Conservation (phyloP, 2,113 vertebrate species). For the Macaca mulatta region DNA sequence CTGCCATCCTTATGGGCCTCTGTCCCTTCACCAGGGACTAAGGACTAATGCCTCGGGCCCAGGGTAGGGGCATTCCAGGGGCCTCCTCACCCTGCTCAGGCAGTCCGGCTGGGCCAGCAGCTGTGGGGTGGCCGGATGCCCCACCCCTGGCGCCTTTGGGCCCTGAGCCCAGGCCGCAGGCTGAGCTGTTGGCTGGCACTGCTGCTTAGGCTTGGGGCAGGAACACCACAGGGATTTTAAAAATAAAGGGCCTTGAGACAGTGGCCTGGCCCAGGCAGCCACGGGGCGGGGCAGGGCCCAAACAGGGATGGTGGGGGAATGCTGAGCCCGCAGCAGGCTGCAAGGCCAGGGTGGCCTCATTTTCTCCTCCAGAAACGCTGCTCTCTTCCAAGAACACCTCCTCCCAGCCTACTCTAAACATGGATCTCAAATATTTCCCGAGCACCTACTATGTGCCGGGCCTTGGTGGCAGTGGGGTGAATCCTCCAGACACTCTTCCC, state of each 20-base stretch:
- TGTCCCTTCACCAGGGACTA: background rate
- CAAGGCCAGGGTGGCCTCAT: background rate
- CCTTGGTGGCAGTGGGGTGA: background rate
- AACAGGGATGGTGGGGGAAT: slow-evolving; percentile 5
- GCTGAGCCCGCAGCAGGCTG: background rate
- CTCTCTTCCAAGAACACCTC: background rate
- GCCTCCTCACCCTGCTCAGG: slow-evolving; percentile 35
- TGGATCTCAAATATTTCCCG: background rate
- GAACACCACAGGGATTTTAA: slow-evolving; percentile 78
- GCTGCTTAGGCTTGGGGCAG: slow-evolving; percentile 71
- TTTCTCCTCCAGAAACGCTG: too few relatives aligned
- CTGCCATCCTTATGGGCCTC: background rate
- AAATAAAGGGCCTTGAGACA: slow-evolving; percentile 77
- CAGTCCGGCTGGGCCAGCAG: slow-evolving; percentile 35
- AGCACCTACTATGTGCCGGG: background rate
- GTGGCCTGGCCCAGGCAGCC: slow-evolving; percentile 68
- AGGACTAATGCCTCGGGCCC: background rate
- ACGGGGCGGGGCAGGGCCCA: background rate
- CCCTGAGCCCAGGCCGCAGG: slow-evolving; percentile 38
- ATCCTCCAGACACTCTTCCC: background rate
- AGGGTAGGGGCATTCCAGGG: slow-evolving; percentile 62
- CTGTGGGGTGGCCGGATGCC: slow-evolving; percentile 70
- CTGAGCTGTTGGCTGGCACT: slow-evolving; percentile 53
- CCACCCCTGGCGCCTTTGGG: slow-evolving; percentile 63
- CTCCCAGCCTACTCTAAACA: background rate